A percentile compares a stretch with the other conserved stretches of the same genome.
These are phyloP conservation scores for Pimpla rufipes DNA, from an alignment of 2,888 invertebrate genomes.

Conservation along the genomic window DNA sequence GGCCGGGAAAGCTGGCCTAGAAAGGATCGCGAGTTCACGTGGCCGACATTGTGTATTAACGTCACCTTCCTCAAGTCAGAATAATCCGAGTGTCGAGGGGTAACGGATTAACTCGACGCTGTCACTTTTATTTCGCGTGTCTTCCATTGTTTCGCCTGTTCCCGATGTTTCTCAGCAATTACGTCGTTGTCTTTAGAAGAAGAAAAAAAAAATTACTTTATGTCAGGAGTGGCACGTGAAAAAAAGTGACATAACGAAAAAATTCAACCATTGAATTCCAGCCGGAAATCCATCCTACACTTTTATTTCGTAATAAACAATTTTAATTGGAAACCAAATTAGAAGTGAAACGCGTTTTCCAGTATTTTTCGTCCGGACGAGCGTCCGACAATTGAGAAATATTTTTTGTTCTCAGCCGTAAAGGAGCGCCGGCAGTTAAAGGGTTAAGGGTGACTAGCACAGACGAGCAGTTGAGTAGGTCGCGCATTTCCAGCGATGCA, in stretches of 20 bases:
- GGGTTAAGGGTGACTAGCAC: background rate
- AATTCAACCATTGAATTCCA: too few relatives aligned
- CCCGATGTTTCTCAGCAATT: too few relatives aligned
- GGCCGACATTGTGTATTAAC: slow-evolving; percentile 20
- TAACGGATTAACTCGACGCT: slow-evolving; percentile 10
- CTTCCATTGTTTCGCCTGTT: background rate
- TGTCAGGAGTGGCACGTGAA: too few relatives aligned
- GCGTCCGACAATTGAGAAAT: too few relatives aligned
- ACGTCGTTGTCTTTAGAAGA: background rate
- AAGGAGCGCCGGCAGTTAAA: too few relatives aligned
- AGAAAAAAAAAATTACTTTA: background rate
- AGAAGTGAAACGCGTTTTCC: too few relatives aligned
- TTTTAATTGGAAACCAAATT: too few relatives aligned
- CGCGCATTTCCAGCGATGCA: background rate
- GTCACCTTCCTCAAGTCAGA: slow-evolving; percentile 1
- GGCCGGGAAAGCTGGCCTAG: slow-evolving; percentile 23
- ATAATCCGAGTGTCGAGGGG: slow-evolving; percentile 13
- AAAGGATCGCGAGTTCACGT: slow-evolving; percentile 15
- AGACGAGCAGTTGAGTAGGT: background rate
- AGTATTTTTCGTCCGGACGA: too few relatives aligned
- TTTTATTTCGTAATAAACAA: too few relatives aligned
- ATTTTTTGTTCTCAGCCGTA: too few relatives aligned
- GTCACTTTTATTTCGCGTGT: slow-evolving; percentile 9
- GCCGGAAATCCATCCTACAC: too few relatives aligned
- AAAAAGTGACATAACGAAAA: too few relatives aligned